Percentiles rank a stretch among this genome's conserved stretches.
Evolutionary conservation across 2,888 invertebrate genomes (phyloP).

Genomic region (Pomacea canaliculata): DNA sequence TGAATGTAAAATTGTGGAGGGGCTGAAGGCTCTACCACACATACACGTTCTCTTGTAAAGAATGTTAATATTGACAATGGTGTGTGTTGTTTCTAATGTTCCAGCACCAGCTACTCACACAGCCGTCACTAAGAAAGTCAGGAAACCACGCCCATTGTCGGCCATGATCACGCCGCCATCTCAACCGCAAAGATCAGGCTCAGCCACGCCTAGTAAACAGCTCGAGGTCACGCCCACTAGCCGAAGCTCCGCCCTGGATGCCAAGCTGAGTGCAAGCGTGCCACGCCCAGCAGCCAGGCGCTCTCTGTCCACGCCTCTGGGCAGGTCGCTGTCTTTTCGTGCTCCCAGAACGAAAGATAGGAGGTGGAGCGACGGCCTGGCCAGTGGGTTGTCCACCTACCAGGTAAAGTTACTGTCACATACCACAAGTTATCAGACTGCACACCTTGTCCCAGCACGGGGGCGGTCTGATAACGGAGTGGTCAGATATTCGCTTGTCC

Average conservation of each 20-base stretch:
- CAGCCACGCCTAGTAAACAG: neutral
- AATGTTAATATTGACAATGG: too few species aligned
- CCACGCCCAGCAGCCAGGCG: slow-evolving; percentile 18
- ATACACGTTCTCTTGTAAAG: too few species aligned
- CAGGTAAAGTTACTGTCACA: neutral
- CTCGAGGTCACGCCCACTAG: neutral
- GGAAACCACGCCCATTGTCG: too few species aligned
- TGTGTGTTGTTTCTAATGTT: too few species aligned
- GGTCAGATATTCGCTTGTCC: too few species aligned
- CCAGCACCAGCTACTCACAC: too few species aligned
- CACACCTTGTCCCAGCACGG: too few species aligned
- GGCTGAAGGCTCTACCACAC: too few species aligned
- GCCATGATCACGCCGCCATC: neutral
- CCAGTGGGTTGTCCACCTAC: slow-evolving; percentile 7
- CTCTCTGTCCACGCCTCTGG: slow-evolving; percentile 18
- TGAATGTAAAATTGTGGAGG: too few species aligned
- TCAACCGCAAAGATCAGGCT: neutral
- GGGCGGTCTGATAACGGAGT: too few species aligned
- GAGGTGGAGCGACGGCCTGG: neutral
- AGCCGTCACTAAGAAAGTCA: too few species aligned
- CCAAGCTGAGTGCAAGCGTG: slow-evolving; percentile 3
- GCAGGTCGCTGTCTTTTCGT: slow-evolving; percentile 15
- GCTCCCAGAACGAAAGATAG: slow-evolving; percentile 11
- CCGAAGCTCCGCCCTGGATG: slow-evolving; percentile 3
- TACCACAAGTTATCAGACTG: too few species aligned